These are phyloP conservation scores for Chrysotoxum bicinctum DNA, from an alignment of 2,888 invertebrate species.

Conservation along the genomic window DNA sequence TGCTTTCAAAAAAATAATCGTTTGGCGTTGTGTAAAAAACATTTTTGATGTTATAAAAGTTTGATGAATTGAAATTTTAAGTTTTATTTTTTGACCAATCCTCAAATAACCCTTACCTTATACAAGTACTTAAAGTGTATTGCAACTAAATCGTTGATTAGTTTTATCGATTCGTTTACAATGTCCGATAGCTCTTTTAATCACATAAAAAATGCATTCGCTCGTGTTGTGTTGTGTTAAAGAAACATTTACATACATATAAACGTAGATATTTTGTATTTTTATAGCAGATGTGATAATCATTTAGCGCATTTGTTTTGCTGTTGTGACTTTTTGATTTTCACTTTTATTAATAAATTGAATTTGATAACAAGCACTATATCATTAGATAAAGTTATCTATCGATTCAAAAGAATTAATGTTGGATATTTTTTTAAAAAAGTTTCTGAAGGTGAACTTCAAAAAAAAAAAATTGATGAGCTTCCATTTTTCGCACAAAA, in stretches of 20 bases:
- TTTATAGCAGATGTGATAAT: background rate
- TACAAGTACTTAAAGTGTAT: background rate
- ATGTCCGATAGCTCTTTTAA: slow-evolving; percentile 12
- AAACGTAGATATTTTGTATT: background rate
- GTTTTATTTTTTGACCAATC: background rate
- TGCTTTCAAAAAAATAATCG: too few relatives aligned
- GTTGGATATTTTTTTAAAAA: background rate
- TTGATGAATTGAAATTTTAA: too few relatives aligned
- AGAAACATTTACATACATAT: background rate
- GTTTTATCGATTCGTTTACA: background rate
- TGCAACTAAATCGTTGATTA: background rate
- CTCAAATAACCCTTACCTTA: background rate
- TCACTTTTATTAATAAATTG: background rate
- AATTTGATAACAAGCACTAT: background rate
- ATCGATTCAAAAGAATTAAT: background rate
- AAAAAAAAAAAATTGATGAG: background rate
- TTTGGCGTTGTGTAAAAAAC: too few relatives aligned
- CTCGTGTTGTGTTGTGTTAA: background rate
- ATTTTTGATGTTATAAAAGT: too few relatives aligned
- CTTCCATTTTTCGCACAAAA: background rate
- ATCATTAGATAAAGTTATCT: background rate
- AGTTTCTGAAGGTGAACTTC: background rate
- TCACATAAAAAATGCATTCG: slow-evolving; percentile 17
- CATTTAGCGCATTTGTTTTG: background rate
- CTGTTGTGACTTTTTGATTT: background rate